Percentiles rank a stretch among this genome's conserved stretches.
These are phyloP conservation scores for Brienomyrus brachyistius DNA, from an alignment of 2,113 vertebrate genomes.

Conservation along the genomic window DNA sequence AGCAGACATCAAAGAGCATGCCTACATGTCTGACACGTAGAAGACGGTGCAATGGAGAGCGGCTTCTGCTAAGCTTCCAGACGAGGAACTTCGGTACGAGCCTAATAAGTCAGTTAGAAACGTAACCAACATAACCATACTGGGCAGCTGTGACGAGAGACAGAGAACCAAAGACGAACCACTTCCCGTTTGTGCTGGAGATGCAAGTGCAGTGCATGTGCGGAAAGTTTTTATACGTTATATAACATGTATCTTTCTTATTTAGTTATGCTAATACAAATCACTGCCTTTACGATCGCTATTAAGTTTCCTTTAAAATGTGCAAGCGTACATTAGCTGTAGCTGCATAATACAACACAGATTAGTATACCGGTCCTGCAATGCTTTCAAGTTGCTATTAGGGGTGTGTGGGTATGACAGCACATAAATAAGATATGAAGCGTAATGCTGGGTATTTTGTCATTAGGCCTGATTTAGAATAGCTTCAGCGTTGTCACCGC, in stretches of 20 bases:
- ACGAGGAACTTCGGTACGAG: not conserved
- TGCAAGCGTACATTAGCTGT: not conserved
- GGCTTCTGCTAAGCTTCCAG: not conserved
- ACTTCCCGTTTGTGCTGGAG: not conserved
- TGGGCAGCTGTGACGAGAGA: not conserved
- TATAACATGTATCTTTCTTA: not conserved
- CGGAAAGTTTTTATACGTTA: not conserved
- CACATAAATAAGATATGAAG: not conserved
- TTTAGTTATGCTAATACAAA: not conserved
- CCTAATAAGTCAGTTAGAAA: not conserved
- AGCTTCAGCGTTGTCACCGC: not conserved
- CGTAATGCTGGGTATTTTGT: not conserved
- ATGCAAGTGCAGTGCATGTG: not conserved
- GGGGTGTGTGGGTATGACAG: not conserved
- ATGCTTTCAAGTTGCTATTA: not conserved
- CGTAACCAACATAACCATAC: not conserved
- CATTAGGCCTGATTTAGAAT: not conserved
- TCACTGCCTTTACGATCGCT: not conserved
- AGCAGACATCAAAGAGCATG: not conserved
- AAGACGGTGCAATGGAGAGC: not conserved
- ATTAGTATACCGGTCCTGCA: not conserved
- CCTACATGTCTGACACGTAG: not conserved
- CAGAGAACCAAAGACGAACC: not conserved
- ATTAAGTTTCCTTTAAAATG: not conserved
- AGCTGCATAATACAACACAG: not conserved